Evolutionary conservation across 2,888 invertebrate species (phyloP), one percentile per base, ranked within the genome.

Genomic region (Acanthosoma haemorrhoidale): DNA sequence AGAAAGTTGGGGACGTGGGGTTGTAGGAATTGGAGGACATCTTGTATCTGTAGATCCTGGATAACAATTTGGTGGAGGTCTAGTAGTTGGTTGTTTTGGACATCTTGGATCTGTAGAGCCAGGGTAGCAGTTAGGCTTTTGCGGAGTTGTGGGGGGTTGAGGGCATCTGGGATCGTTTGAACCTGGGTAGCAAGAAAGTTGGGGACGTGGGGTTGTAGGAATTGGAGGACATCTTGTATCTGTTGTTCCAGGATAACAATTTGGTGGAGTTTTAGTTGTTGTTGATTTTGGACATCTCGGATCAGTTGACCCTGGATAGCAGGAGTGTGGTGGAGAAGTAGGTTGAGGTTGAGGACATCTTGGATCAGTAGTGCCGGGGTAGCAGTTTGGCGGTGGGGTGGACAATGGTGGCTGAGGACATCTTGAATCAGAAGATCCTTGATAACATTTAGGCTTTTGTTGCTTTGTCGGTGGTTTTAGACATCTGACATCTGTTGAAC

Each of bases 51-150:
- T 68, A 39, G 70, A n/a, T 4, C 74, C 75, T 11, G 72, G 75
- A 64, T 70, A 75, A 39, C 74, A 73, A 5, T 39, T 18, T 8
- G 74, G 72, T 2, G 71, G 67, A 80, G 82, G 75, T 81, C 82
- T 76, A 78, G 82, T 59, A 79, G 74, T 77, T 3, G 79, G 77
- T 39, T 73, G 72, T 38, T 71, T 70, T 41, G 72, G 41, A 11
- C 80, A 11, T 21, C 38, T 74, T 1, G 81, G 79, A 73, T 82
- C 80, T 78, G 74, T 76, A 1, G 41, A 79, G 73, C 57, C 80
- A 79, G 70, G 82, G 69, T 76, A 81, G 41, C 82, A 79, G 16
- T 73, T 74, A n/a, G 77, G 77, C 41, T 75, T 75, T 13, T 76
- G 72, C 39, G 39, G 73, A 11, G 15, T 31, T 1, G 64, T 25